A percentile compares a stretch with the other conserved stretches of the same genome.
These are phyloP conservation scores for Volucella zonaria DNA, from an alignment of 2,888 invertebrate genomes.

Conservation along the genomic window DNA sequence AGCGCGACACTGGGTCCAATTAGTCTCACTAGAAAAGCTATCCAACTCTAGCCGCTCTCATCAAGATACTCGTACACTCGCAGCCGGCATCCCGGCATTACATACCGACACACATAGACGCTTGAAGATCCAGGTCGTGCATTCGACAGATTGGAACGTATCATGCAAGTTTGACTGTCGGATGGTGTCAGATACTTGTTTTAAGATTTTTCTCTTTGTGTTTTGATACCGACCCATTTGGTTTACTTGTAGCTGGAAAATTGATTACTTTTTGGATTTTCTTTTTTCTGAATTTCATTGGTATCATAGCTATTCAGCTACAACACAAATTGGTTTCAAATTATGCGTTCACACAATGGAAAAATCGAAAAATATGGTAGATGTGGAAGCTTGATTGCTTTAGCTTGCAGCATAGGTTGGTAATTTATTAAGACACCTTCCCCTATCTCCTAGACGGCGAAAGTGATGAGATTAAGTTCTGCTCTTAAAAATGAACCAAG, in stretches of 20 bases:
- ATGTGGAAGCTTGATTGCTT: constrained; percentile 14
- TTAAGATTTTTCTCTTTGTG: constrained; percentile 16
- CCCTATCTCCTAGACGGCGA: background rate
- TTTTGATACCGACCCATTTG: background rate
- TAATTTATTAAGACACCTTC: constrained; percentile 50
- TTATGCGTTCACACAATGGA: constrained; percentile 48
- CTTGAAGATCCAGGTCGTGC: constrained; percentile 58
- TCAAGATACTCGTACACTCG: constrained; percentile 20
- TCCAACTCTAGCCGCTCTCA: constrained; percentile 46
- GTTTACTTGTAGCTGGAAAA: constrained; percentile 5
- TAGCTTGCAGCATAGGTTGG: constrained; percentile 38
- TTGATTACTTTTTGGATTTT: constrained; percentile 20
- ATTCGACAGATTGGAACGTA: constrained; percentile 47
- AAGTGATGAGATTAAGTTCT: constrained; percentile 39
- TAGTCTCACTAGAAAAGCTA: constrained; percentile 63
- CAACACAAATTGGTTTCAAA: constrained; percentile 52
- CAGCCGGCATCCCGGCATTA: background rate
- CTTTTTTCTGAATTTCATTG: constrained; percentile 35
- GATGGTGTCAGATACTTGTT: constrained; percentile 44
- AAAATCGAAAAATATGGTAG: background rate
- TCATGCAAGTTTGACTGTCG: constrained; percentile 29
- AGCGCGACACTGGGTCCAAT: constrained; percentile 62
- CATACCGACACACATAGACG: constrained; percentile 10
- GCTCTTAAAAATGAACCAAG: background rate
- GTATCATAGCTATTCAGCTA: background rate